phyloP scores from a whole-genome alignment of 1,140 invertebrate species.

The Brevipalpus yothersi region DNA sequence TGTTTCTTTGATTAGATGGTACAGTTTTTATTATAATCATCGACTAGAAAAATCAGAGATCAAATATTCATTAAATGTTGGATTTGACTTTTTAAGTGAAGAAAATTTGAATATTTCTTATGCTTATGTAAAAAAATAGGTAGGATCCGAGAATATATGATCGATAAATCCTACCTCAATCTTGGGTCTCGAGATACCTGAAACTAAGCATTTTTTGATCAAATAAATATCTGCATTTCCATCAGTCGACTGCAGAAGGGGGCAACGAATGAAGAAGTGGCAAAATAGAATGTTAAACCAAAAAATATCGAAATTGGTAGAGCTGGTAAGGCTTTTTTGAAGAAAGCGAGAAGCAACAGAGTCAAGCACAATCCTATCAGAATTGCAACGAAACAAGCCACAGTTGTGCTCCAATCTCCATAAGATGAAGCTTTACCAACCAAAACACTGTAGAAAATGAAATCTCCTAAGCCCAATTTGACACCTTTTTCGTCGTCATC shows the following conservation, averaged over 20 bases:
- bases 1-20: too few species aligned
- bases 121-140: too few species aligned
- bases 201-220: neutral
- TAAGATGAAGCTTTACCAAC: slow-evolving; percentile 96
- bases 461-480: slow-evolving; percentile 91
- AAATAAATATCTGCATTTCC: slow-evolving; percentile 81
- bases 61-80: too few species aligned
- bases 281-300: slow-evolving; percentile 91
- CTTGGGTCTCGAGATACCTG: neutral
- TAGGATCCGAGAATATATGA: too few species aligned
- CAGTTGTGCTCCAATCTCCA: slow-evolving; percentile 96
- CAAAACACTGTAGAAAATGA: slow-evolving; percentile 96
- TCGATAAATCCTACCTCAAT: too few species aligned
- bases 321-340: slow-evolving; percentile 87
- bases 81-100: too few species aligned
- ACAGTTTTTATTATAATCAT: too few species aligned
- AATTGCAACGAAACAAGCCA: slow-evolving; percentile 94
- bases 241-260: slow-evolving; percentile 76
- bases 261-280: slow-evolving; percentile 65
- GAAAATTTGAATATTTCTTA: too few species aligned
- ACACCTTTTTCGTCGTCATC: slow-evolving; percentile 37
- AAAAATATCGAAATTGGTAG: slow-evolving; percentile 94
- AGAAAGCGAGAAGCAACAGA: slow-evolving; percentile 70
- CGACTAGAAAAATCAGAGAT: too few species aligned
- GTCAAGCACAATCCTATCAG: slow-evolving; percentile 89